Percentiles rank a stretch among this genome's conserved stretches.
Conservation (phyloP, 2,797 vertebrate species). For the Microchirus variegatus region DNA sequence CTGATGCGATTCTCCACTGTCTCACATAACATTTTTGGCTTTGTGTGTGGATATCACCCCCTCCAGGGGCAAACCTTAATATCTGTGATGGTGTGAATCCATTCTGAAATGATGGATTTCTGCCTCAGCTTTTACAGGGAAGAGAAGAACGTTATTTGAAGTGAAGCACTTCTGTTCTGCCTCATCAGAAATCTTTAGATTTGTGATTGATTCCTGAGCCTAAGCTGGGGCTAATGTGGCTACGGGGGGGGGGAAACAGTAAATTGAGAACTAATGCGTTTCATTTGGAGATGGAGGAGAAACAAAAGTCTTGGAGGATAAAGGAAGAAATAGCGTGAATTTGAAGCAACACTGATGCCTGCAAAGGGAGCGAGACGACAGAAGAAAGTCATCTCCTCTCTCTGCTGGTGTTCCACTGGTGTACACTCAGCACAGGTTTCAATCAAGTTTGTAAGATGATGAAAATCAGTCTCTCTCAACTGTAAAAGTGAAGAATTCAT, state of each 20-base stretch:
- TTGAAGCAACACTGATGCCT: conserved; percentile 13
- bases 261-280: conserved; percentile 31
- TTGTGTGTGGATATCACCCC: conserved; percentile 29
- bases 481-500: too few relatives aligned
- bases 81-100: conserved; percentile 47
- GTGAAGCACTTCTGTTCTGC: conserved; percentile 29
- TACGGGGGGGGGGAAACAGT: conserved; percentile 36
- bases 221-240: conserved; percentile 20
- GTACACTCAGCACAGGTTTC: too few relatives aligned
- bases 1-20: conserved; percentile 1
- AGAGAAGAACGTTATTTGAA: conserved; percentile 25
- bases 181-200: conserved; percentile 47
- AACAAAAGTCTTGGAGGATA: conserved; percentile 26
- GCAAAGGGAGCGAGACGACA: background rate
- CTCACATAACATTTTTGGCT: conserved; percentile 36
- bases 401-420: background rate
- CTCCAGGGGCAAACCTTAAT: conserved; percentile 17
- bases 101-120: conserved; percentile 42
- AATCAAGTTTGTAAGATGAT: too few relatives aligned
- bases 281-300: conserved; percentile 26
- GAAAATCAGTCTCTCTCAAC: too few relatives aligned
- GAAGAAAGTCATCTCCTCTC: conserved; percentile 7
- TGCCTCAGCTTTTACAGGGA: conserved; percentile 25
- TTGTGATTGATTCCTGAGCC: conserved; percentile 30
- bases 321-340: conserved; percentile 25